Evolutionary conservation across 2,113 vertebrate genomes (phyloP).

Genomic region (Cettia cetti): DNA sequence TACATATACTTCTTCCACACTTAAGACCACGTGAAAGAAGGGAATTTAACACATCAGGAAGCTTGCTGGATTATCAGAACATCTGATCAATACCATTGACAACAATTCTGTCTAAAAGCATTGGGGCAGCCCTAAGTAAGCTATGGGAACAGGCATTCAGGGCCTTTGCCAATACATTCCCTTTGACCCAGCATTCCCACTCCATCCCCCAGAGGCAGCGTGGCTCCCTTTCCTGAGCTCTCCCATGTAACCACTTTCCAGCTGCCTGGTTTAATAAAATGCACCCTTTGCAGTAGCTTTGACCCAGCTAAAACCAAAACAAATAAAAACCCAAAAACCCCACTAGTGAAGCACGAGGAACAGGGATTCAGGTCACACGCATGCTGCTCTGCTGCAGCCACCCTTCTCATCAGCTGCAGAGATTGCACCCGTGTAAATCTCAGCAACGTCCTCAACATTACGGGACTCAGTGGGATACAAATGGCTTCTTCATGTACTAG

Average conservation of each 20-base stretch:
- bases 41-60: slow-evolving; percentile 84
- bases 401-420: neutral
- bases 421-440: slow-evolving; percentile 68
- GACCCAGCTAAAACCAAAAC: slow-evolving; percentile 9
- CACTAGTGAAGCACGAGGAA: slow-evolving; percentile 13
- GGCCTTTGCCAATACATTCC: slow-evolving; percentile 68
- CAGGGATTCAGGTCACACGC: slow-evolving; percentile 24
- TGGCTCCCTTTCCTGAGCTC: slow-evolving; percentile 71
- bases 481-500: slow-evolving; percentile 85
- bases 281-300: slow-evolving; percentile 38
- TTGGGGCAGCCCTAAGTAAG: slow-evolving; percentile 53
- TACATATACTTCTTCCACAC: slow-evolving; percentile 57
- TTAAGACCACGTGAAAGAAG: slow-evolving; percentile 62
- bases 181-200: slow-evolving; percentile 77
- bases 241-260: slow-evolving; percentile 77
- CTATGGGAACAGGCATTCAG: slow-evolving; percentile 48
- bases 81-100: slow-evolving; percentile 90
- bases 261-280: slow-evolving; percentile 62
- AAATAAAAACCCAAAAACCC: neutral
- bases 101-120: slow-evolving; percentile 84
- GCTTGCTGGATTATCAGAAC: slow-evolving; percentile 80
- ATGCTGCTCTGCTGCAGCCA: neutral
- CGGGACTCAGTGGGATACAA: slow-evolving; percentile 82
- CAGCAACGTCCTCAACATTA: slow-evolving; percentile 44
- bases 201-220: slow-evolving; percentile 57